Evolutionary conservation across 2,797 vertebrate species (phyloP).

Genomic region (Crypturellus tataupa): DNA sequence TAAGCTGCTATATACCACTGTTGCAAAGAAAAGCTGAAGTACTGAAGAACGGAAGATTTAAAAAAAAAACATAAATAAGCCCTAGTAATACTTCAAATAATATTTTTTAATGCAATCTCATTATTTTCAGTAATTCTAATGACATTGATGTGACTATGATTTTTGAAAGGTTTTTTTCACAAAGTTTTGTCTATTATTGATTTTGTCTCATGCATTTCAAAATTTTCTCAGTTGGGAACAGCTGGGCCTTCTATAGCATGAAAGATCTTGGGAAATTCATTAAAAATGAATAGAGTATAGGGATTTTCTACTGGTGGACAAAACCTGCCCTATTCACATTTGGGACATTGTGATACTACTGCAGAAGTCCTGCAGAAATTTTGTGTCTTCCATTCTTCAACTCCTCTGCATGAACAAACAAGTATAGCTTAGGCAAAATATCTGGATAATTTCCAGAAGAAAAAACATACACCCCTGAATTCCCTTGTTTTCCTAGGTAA

Average conservation of each 20-base stretch:
- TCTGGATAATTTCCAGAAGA: not conserved
- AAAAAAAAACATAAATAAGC: not conserved
- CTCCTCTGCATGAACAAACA: not conserved
- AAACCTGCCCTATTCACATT: not conserved
- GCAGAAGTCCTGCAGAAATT: not conserved
- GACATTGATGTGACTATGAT: not conserved
- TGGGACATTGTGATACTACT: not conserved
- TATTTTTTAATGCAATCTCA: not conserved
- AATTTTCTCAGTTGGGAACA: not conserved
- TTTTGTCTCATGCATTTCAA: not conserved
- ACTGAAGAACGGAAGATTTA: not conserved
- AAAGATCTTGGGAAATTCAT: not conserved
- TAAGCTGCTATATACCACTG: not conserved
- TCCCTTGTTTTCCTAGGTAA: not conserved
- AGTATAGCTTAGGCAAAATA: not conserved
- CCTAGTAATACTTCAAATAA: not conserved
- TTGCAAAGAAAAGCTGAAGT: not conserved
- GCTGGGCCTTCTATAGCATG: not conserved
- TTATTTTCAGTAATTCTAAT: not conserved
- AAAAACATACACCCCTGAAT: not conserved
- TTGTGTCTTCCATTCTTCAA: not conserved
- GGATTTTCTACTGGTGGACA: not conserved
- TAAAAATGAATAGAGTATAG: not conserved
- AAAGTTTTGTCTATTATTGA: not conserved
- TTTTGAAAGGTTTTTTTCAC: not conserved